A percentile compares a stretch with the other conserved stretches of the same genome.
These are phyloP conservation scores for Muricea muricata DNA, from an alignment of 92 coral and sea anemone genomes.

Conservation along the genomic window DNA sequence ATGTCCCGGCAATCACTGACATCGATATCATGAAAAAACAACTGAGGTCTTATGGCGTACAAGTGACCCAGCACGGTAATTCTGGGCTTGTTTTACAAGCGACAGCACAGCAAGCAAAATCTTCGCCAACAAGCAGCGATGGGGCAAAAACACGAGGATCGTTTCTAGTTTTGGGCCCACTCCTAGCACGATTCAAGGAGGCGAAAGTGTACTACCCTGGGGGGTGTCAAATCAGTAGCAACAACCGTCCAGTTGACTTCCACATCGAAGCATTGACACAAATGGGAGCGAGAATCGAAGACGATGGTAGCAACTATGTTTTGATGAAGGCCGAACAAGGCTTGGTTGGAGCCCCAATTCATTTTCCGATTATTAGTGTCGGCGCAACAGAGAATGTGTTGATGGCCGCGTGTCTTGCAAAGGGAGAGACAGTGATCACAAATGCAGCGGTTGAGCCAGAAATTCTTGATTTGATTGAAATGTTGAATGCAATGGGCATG, in stretches of 20 bases:
- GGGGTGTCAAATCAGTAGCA: constrained; percentile 47
- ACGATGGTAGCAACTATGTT: not conserved
- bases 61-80: constrained; percentile 15
- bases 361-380: constrained; percentile 44
- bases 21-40: constrained; percentile 49
- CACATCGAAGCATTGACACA: constrained; percentile 39
- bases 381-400: constrained; percentile 67
- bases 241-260: constrained; percentile 46
- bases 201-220: constrained; percentile 44
- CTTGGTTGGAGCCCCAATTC: constrained; percentile 39
- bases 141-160: constrained; percentile 37
- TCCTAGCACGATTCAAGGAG: constrained; percentile 49
- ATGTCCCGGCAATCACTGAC: constrained; percentile 53
- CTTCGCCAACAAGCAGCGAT: not conserved
- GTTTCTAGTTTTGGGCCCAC: constrained; percentile 45
- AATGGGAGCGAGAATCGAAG: constrained; percentile 50
- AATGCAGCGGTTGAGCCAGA: constrained; percentile 72
- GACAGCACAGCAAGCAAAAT: not conserved
- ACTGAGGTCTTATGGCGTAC: constrained; percentile 47
- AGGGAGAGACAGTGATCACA: constrained; percentile 52
- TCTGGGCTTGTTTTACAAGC: constrained; percentile 30
- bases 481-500: constrained; percentile 67
- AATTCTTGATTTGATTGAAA: constrained; percentile 53
- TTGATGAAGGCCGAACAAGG: not conserved
- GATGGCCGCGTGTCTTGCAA: constrained; percentile 69